These are phyloP conservation scores for Dascillus cervinus DNA, from an alignment of 2,888 invertebrate genomes.

Conservation along the genomic window DNA sequence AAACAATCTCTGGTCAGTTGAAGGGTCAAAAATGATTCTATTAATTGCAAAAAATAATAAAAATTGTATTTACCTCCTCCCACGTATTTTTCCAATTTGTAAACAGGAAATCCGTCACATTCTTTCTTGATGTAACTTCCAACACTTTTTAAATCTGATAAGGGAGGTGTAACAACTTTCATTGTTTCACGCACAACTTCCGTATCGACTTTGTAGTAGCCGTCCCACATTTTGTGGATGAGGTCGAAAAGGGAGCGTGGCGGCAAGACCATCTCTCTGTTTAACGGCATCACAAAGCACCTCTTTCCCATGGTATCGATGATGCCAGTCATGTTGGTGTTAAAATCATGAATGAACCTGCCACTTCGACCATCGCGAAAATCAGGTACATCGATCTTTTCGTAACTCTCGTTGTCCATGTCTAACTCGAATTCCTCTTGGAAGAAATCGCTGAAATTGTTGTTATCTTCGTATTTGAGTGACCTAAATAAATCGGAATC, in stretches of 20 bases:
- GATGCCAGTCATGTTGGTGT: constrained; percentile 57
- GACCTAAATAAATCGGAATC: constrained; percentile 8
- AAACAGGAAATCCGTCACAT: constrained; percentile 64
- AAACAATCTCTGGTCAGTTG: no score
- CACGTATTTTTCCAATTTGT: constrained; percentile 61
- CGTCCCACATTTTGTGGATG: constrained; percentile 68
- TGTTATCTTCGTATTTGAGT: constrained; percentile 3
- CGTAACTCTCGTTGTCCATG: constrained; percentile 60
- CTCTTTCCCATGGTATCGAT: constrained; percentile 46
- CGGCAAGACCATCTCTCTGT: constrained; percentile 66
- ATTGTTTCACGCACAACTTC: constrained; percentile 67
- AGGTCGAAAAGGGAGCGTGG: constrained; percentile 76
- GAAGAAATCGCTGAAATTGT: constrained; percentile 45
- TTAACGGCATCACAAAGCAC: constrained; percentile 88
- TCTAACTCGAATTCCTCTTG: constrained; percentile 78
- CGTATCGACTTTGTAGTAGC: constrained; percentile 77
- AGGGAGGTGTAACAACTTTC: constrained; percentile 64
- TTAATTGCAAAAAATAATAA: no score
- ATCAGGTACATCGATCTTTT: constrained; percentile 81
- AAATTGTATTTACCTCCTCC: constrained; percentile 59
- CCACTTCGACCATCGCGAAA: constrained; percentile 75
- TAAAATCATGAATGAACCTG: constrained; percentile 89
- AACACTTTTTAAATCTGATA: constrained; percentile 54
- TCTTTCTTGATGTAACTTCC: constrained; percentile 65
- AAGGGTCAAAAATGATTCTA: not conserved